These are phyloP conservation scores for Pocillopora damicornis DNA, from an alignment of 64 coral and sea anemone genomes.

Conservation along the genomic window DNA sequence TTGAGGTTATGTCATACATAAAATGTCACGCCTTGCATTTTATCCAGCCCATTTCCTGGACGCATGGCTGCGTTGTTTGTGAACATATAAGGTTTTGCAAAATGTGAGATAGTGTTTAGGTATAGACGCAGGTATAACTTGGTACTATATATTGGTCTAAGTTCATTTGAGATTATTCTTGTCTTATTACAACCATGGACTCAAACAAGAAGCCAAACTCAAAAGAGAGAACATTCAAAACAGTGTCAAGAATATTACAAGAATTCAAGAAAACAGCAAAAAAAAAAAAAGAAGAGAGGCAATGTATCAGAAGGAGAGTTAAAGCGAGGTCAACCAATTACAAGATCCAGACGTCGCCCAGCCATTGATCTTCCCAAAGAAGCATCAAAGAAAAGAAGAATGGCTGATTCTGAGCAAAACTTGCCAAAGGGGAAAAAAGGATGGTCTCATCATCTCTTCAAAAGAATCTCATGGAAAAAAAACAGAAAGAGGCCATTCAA, in stretches of 20 bases:
- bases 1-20: too few species aligned
- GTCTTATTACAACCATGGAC: not conserved
- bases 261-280: constrained; percentile 12
- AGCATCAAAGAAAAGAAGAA: not conserved
- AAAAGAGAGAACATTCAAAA: not conserved
- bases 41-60: too few species aligned
- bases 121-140: too few species aligned
- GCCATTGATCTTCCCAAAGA: not conserved
- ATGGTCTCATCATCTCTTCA: not conserved
- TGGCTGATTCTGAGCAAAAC: not conserved
- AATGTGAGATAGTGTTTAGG: too few species aligned
- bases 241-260: not conserved
- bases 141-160: too few species aligned
- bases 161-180: not conserved
- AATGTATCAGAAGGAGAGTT: not conserved
- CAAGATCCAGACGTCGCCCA: not conserved
- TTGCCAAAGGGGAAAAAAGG: not conserved
- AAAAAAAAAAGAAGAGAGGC: not conserved
- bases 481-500: not conserved
- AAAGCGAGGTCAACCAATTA: not conserved
- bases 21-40: too few species aligned
- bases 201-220: constrained; percentile 20
- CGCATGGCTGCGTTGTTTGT: too few species aligned
- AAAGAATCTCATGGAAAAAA: not conserved
- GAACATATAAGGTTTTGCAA: too few species aligned